Evolutionary conservation across 2,797 vertebrate genomes (phyloP), one percentile per base, ranked within the genome.

Genomic region (Spheniscus humboldti): DNA sequence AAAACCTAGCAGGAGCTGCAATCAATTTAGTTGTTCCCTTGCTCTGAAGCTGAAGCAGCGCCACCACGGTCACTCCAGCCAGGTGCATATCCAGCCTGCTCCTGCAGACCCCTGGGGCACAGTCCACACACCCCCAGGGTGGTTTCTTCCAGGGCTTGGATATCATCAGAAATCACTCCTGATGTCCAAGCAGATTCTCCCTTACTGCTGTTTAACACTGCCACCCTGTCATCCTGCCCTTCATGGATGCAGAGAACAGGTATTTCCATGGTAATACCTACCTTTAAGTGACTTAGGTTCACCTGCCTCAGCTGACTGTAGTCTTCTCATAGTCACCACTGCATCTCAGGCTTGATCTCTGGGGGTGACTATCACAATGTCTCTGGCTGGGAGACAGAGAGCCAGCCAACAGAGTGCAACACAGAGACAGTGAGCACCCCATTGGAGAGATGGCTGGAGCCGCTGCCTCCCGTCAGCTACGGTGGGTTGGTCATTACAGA

Each of bases 371-470:
- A 19, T 17, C 59, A 35, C 7, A 68, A 22, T 4, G 30, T 4
- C 13, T 45, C 33, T 43, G 14, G 6, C 0, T 69, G 48, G 12
- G 18, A 83, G n/a, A 63, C 1, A 3, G 14, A 66, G 11, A 86
- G 27, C 1, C 55, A 88, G 39, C 13, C 68, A 88, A 59, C 13
- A 69, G 28, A 64, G 7, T 18, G 25, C 10, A 30, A 5, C 5
- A 39, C 0, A 3, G 57, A 35, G 23, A 53, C 12, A 72, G 25
- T 8, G 37, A 68, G 31, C 11, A 53, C 5, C 10, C 4, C 18
- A 15, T 15, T 0, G 1, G 8, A n/a, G 3, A 9, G 13, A 25
- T 14, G n/a, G 8, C 5, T 72, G 30, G 15, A 78, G 53, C 25
- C 1, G 1, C 25, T 30, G 7, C 15, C 9, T 72, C 63, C 62